phyloP scores from a whole-genome alignment of 2,797 vertebrate species.

The Pygocentrus nattereri region DNA sequence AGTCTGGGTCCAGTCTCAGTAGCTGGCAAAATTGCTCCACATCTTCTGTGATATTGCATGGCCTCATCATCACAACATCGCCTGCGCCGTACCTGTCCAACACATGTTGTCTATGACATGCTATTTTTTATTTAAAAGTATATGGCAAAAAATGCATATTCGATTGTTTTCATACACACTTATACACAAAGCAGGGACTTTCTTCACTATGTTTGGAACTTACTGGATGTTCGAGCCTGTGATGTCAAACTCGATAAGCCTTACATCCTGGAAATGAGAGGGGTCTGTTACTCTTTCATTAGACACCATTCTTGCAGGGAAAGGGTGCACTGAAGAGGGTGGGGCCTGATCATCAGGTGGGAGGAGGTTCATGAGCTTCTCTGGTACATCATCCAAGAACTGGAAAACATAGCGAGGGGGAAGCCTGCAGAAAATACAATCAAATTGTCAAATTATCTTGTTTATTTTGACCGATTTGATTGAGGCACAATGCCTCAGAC shows the following conservation, averaged over 20 bases:
- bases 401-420: constrained; percentile 85
- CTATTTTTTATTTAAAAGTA: neutral
- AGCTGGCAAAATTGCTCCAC: constrained; percentile 85
- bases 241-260: constrained; percentile 90
- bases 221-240: constrained; percentile 85
- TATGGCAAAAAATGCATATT: neutral
- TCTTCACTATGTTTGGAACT: constrained; percentile 57
- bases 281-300: constrained; percentile 84
- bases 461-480: too few species aligned
- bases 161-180: too few species aligned
- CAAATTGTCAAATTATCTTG: neutral
- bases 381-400: constrained; percentile 73
- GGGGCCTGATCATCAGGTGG: constrained; percentile 18
- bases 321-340: constrained; percentile 77
- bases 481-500: too few species aligned
- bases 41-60: constrained; percentile 79
- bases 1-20: constrained; percentile 82
- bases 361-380: constrained; percentile 1
- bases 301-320: constrained; percentile 81
- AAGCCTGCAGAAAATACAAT: constrained; percentile 75
- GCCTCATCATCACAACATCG: constrained; percentile 88
- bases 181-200: too few species aligned
- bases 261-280: constrained; percentile 93
- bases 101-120: neutral
- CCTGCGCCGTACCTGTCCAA: constrained; percentile 84